These are phyloP conservation scores for Zonitis immaculata DNA, from an alignment of 2,888 invertebrate species.

Conservation along the genomic window DNA sequence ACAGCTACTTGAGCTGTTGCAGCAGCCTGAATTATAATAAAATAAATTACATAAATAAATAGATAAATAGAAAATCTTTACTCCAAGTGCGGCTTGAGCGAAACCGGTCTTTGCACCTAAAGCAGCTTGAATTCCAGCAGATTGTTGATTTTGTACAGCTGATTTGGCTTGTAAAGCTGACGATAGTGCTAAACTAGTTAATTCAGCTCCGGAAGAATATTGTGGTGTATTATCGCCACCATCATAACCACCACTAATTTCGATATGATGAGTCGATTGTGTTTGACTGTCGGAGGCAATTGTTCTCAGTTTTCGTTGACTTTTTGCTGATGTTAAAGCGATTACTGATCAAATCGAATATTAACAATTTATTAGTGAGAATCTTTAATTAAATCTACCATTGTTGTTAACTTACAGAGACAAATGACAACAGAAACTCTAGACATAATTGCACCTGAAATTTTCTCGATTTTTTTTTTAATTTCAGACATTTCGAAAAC, in stretches of 20 bases:
- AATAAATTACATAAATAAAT: background rate
- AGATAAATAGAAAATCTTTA: constrained; percentile 14
- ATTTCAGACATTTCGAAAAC: background rate
- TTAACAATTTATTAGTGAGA: too few relatives aligned
- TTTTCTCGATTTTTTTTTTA: background rate
- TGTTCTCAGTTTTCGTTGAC: background rate
- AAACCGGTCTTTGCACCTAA: constrained; percentile 68
- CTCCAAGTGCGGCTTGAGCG: constrained; percentile 61
- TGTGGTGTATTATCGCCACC: constrained; percentile 3
- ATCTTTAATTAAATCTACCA: background rate
- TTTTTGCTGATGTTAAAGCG: background rate
- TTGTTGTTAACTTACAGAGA: constrained; percentile 5
- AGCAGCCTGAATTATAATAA: constrained; percentile 53
- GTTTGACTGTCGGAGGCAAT: background rate
- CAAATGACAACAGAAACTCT: constrained; percentile 8
- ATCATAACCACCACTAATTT: constrained; percentile 9
- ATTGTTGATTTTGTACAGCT: constrained; percentile 62
- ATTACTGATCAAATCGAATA: background rate
- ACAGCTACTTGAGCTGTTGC: constrained; percentile 59
- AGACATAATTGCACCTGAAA: constrained; percentile 7
- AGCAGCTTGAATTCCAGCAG: constrained; percentile 69
- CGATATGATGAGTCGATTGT: background rate
- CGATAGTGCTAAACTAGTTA: constrained; percentile 62
- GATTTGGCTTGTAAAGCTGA: constrained; percentile 69
- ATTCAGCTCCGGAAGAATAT: constrained; percentile 60